These are phyloP conservation scores for Arizona elegans DNA, from an alignment of 2,113 vertebrate genomes.

Conservation along the genomic window DNA sequence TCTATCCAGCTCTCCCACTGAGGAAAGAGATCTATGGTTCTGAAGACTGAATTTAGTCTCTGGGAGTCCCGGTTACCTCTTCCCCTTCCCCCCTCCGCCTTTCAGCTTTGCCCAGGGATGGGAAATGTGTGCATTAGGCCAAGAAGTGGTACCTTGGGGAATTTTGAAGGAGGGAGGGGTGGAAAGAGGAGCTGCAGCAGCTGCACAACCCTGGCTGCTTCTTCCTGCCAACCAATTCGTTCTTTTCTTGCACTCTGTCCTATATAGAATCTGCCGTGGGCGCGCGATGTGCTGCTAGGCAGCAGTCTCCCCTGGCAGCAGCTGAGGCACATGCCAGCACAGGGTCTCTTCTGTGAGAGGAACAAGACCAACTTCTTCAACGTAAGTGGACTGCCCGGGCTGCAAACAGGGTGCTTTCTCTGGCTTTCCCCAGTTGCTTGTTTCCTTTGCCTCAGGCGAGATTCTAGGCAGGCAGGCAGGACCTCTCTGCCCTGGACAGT, in stretches of 20 bases:
- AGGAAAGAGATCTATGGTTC: background rate
- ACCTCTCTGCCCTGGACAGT: background rate
- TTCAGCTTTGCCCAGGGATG: background rate
- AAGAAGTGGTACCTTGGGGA: background rate
- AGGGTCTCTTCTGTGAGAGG: conserved; percentile 98
- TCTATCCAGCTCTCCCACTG: background rate
- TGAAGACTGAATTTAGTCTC: background rate
- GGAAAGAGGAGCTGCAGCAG: background rate
- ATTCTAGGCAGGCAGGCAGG: background rate
- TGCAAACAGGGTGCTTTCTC: background rate
- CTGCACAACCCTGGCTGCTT: background rate
- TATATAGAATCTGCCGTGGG: conserved; percentile 97
- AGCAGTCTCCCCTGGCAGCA: conserved; percentile 97
- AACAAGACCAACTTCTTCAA: conserved; percentile 99
- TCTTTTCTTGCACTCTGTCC: conserved; percentile 58
- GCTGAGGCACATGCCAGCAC: conserved; percentile 99
- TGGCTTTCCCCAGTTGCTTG: background rate
- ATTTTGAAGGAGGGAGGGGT: background rate
- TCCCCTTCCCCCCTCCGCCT: fast-evolving
- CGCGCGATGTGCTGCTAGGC: conserved; percentile 98
- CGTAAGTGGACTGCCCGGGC: conserved; percentile 77
- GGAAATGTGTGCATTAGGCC: background rate
- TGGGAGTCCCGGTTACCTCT: background rate
- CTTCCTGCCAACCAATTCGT: conserved; percentile 42
- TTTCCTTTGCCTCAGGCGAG: background rate